Percentiles rank a stretch among this genome's conserved stretches.
phyloP scores from a whole-genome alignment of 2,113 vertebrate species.

The Oreochromis niloticus region DNA sequence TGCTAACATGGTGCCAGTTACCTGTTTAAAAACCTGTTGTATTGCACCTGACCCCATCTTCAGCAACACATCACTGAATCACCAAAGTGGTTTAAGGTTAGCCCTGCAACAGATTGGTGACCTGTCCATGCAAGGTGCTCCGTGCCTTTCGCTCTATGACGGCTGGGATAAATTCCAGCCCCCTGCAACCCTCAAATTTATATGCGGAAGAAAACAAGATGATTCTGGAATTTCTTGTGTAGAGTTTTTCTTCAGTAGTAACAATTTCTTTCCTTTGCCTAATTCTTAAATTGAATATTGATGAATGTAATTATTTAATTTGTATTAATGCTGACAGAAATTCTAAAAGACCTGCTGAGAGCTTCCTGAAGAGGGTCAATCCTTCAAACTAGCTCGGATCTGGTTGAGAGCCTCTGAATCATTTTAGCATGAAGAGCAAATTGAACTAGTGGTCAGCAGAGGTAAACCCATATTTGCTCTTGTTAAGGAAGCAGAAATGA shows the following conservation, averaged over 20 bases:
- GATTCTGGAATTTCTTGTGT: fast-evolving
- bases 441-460: background rate
- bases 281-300: background rate
- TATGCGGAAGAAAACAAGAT: background rate
- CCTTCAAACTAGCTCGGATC: background rate
- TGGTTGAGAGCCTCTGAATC: background rate
- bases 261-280: fast-evolving
- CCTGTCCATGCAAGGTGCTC: background rate
- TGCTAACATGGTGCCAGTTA: background rate
- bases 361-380: background rate
- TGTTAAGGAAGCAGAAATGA: background rate
- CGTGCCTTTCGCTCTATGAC: fast-evolving
- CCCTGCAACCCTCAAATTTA: fast-evolving
- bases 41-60: background rate
- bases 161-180: fast-evolving
- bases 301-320: background rate
- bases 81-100: background rate
- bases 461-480: background rate
- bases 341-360: background rate
- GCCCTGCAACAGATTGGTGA: background rate
- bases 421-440: background rate
- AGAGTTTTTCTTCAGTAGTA: background rate
- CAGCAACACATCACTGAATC: background rate
- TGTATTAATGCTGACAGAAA: background rate
- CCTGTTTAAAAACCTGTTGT: background rate